A percentile compares a stretch with the other conserved stretches of the same genome.
Conservation (phyloP, 2,113 vertebrate genomes). For the Carassius auratus region DNA sequence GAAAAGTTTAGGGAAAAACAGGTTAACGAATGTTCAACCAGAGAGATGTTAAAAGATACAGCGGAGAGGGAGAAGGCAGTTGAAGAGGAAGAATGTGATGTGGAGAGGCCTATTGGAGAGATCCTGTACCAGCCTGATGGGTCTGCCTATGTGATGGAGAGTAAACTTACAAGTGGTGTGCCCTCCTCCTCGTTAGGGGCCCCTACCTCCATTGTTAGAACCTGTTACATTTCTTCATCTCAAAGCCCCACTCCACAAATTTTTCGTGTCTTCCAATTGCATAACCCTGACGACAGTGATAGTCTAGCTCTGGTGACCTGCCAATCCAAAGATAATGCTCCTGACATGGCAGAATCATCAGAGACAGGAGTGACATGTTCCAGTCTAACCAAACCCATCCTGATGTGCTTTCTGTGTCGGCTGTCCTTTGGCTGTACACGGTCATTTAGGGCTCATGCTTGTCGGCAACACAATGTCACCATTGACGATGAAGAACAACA, state of each 20-base stretch:
- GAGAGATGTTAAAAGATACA: conserved; percentile 73
- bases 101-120: conserved; percentile 86
- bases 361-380: conserved; percentile 84
- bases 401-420: conserved; percentile 91
- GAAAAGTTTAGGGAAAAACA: conserved; percentile 35
- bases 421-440: conserved; percentile 85
- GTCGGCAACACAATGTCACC: conserved; percentile 85
- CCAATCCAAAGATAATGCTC: conserved; percentile 92
- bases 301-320: conserved; percentile 88
- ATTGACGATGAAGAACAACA: conserved; percentile 86
- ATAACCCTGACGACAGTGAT: conserved; percentile 87
- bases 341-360: conserved; percentile 63
- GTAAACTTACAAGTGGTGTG: conserved; percentile 73
- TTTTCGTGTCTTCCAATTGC: conserved; percentile 90
- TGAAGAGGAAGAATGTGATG: conserved; percentile 79
- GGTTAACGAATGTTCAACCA: conserved; percentile 62
- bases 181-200: conserved; percentile 73
- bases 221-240: conserved; percentile 90
- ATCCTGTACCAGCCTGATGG: conserved; percentile 79
- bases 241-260: conserved; percentile 87
- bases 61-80: conserved; percentile 75
- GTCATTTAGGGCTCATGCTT: conserved; percentile 85
- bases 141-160: conserved; percentile 86
- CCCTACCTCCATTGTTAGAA: conserved; percentile 83
- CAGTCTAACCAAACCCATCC: conserved; percentile 86